Evolutionary conservation across 1,140 invertebrate species (phyloP).

Genomic region (Zaprionus tsacasi): DNA sequence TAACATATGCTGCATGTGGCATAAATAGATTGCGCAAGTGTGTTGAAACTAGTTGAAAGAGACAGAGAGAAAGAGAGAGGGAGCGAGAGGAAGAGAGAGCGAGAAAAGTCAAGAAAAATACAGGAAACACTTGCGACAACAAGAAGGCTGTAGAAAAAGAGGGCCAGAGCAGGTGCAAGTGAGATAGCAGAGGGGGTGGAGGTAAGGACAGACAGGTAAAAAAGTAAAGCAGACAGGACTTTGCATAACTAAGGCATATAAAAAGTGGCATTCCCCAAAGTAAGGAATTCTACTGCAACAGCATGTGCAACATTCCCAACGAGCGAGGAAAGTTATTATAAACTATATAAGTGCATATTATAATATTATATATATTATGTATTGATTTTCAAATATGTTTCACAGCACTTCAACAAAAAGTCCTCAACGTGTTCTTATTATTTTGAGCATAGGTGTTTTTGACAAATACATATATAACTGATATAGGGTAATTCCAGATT

Average conservation of each 20-base stretch:
- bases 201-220: neutral
- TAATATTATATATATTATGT: no score
- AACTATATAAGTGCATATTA: no score
- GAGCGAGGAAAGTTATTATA: neutral
- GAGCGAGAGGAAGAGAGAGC: neutral
- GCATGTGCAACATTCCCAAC: neutral
- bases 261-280: neutral
- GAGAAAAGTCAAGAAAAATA: conserved; percentile 22
- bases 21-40: conserved; percentile 64
- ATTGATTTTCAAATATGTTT: no score
- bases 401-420: no score
- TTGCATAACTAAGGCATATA: conserved; percentile 11
- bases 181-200: neutral
- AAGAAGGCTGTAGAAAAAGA: conserved; percentile 26
- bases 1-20: conserved; percentile 65
- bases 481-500: no score
- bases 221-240: neutral
- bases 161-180: neutral
- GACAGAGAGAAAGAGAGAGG: neutral
- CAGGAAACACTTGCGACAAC: conserved; percentile 70
- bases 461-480: no score
- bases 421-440: no score
- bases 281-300: neutral
- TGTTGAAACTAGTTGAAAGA: conserved; percentile 45
- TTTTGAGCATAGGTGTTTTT: no score